These are phyloP conservation scores for Parazoanthus atlanticus DNA, from an alignment of 92 coral and sea anemone species.

Conservation along the genomic window DNA sequence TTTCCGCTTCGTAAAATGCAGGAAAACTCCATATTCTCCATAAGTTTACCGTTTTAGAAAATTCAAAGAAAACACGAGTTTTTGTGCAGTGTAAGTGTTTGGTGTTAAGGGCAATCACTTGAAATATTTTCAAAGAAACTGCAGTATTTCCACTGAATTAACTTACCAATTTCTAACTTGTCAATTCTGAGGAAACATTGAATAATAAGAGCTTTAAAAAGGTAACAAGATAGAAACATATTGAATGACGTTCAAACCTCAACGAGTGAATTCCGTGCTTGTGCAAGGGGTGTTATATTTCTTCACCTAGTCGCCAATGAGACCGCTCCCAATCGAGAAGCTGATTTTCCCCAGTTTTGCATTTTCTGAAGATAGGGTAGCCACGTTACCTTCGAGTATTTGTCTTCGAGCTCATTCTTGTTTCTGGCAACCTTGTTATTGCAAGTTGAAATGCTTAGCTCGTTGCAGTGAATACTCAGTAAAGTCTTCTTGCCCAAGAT, in stretches of 20 bases:
- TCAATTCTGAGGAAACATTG: background rate
- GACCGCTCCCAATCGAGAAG: conserved; percentile 50
- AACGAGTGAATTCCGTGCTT: conserved; percentile 65
- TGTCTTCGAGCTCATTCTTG: conserved; percentile 20
- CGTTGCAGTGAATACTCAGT: conserved; percentile 43
- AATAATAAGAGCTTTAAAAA: background rate
- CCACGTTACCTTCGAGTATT: background rate
- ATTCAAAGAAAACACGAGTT: too few species aligned
- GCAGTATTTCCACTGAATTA: background rate
- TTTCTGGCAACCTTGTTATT: conserved; percentile 25
- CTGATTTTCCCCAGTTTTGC: conserved; percentile 51
- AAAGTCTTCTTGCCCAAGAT: conserved; percentile 46
- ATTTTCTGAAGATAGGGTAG: conserved; percentile 55
- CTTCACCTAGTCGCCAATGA: conserved; percentile 36
- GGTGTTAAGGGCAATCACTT: too few species aligned
- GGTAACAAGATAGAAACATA: too few species aligned
- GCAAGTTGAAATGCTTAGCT: conserved; percentile 51
- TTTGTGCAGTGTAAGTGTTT: too few species aligned
- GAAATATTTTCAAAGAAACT: background rate
- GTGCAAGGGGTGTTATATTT: conserved; percentile 60
- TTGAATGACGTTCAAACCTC: conserved; percentile 41
- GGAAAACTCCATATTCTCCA: too few species aligned
- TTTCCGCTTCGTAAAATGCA: too few species aligned
- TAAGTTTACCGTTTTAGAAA: too few species aligned
- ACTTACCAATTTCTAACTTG: background rate